Conservation (phyloP, 1,140 invertebrate species). For the Steinernema feltiae region DNA sequence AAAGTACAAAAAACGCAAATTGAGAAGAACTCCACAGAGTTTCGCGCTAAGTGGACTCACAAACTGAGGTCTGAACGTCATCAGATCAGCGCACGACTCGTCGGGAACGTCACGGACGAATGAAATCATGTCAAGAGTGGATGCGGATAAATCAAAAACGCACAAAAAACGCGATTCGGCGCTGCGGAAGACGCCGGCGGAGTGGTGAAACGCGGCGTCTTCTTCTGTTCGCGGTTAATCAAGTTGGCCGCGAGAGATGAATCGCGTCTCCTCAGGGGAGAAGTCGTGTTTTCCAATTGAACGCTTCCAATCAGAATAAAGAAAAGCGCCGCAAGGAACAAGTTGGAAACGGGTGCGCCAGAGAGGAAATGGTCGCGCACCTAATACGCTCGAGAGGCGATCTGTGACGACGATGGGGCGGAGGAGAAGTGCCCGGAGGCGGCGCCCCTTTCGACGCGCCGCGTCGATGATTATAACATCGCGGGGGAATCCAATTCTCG, state of each 20-base stretch:
- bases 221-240: slow-evolving; percentile 3
- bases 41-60: too few relatives aligned
- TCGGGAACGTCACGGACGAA: too few relatives aligned
- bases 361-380: slow-evolving; percentile 3
- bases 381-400: slow-evolving; percentile 1
- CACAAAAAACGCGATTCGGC: neutral
- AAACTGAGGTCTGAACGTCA: too few relatives aligned
- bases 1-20: too few relatives aligned
- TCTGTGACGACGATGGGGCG: neutral
- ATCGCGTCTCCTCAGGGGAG: neutral
- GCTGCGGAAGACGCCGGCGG: neutral
- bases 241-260: neutral
- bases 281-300: slow-evolving; percentile 6
- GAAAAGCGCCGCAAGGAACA: neutral
- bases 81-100: too few relatives aligned
- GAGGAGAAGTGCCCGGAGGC: neutral
- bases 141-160: neutral
- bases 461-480: neutral
- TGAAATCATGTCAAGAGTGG: neutral
- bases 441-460: neutral
- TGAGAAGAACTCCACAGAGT: too few relatives aligned
- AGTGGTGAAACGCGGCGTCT: neutral
- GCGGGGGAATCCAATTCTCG: neutral
- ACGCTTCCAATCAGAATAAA: slow-evolving; percentile 1
- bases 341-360: neutral